Percentiles rank a stretch among this genome's conserved stretches.
These are phyloP conservation scores for Zelleria hepariella DNA, from an alignment of 2,888 invertebrate species.

Conservation along the genomic window DNA sequence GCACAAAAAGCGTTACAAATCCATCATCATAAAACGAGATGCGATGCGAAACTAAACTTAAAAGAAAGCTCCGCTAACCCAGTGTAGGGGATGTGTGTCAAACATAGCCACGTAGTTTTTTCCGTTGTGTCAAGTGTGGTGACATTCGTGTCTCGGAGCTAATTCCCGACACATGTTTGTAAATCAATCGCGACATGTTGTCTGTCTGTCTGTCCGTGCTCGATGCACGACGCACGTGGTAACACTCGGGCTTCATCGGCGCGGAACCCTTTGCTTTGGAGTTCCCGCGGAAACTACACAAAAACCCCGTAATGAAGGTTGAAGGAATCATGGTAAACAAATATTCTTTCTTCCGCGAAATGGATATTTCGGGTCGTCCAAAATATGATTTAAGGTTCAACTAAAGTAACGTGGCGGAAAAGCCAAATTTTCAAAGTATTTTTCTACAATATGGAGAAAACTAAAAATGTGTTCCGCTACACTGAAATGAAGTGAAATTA, in stretches of 20 bases:
- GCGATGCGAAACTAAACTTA: neutral
- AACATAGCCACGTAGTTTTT: neutral
- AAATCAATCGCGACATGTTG: neutral
- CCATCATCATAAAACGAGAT: neutral
- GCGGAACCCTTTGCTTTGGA: conserved; percentile 22
- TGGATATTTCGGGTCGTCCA: no score
- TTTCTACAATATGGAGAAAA: no score
- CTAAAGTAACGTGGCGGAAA: no score
- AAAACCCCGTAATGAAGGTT: neutral
- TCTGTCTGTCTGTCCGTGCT: conserved; percentile 8
- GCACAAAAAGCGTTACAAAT: no score
- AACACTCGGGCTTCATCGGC: conserved; percentile 17
- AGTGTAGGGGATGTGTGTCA: conserved; percentile 2
- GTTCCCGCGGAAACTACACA: neutral
- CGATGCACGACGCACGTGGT: no score
- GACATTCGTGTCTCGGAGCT: conserved; percentile 10
- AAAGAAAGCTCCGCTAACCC: conserved; percentile 2
- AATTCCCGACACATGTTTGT: conserved; percentile 18
- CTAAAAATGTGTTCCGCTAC: no score
- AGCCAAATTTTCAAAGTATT: no score
- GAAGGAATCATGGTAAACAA: no score
- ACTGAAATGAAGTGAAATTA: no score
- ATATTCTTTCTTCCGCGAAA: no score
- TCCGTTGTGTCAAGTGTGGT: neutral
- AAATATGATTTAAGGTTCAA: no score